Evolutionary conservation across 2,888 invertebrate genomes (phyloP).

Genomic region (Drosophila gaucha): DNA sequence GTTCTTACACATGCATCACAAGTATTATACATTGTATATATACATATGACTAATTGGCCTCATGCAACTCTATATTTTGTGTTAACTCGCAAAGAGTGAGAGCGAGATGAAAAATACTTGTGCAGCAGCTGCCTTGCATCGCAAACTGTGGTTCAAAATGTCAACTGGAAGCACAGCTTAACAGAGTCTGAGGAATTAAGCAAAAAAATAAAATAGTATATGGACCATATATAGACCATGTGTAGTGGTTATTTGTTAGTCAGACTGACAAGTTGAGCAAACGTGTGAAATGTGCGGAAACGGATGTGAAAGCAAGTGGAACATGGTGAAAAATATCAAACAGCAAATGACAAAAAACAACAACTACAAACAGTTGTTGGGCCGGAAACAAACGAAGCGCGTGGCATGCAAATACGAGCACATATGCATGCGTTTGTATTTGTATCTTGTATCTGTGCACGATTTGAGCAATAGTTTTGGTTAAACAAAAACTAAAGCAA

Average conservation of each 20-base stretch:
- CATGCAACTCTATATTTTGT: background rate
- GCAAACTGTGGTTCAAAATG: slow-evolving; percentile 39
- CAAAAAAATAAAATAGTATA: slow-evolving; percentile 1
- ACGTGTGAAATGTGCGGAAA: slow-evolving; percentile 63
- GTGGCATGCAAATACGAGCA: slow-evolving; percentile 59
- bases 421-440: slow-evolving; percentile 9
- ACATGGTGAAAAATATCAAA: slow-evolving; percentile 50
- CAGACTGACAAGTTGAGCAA: slow-evolving; percentile 62
- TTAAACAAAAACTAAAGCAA: slow-evolving; percentile 12
- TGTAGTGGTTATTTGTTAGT: slow-evolving; percentile 48
- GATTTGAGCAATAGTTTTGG: slow-evolving; percentile 31
- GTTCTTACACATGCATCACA: too few species aligned
- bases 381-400: slow-evolving; percentile 47
- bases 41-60: background rate
- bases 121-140: slow-evolving; percentile 15
- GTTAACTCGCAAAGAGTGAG: background rate
- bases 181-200: slow-evolving; percentile 24
- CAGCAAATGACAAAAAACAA: slow-evolving; percentile 40
- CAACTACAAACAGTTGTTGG: slow-evolving; percentile 45
- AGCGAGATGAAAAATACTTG: background rate
- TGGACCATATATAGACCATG: slow-evolving; percentile 3
- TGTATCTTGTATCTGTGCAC: slow-evolving; percentile 20
- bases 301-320: slow-evolving; percentile 43
- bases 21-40: too few species aligned
- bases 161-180: slow-evolving; percentile 53